These are phyloP conservation scores for Halictus ligatus DNA, from an alignment of 2,888 invertebrate species.

Conservation along the genomic window DNA sequence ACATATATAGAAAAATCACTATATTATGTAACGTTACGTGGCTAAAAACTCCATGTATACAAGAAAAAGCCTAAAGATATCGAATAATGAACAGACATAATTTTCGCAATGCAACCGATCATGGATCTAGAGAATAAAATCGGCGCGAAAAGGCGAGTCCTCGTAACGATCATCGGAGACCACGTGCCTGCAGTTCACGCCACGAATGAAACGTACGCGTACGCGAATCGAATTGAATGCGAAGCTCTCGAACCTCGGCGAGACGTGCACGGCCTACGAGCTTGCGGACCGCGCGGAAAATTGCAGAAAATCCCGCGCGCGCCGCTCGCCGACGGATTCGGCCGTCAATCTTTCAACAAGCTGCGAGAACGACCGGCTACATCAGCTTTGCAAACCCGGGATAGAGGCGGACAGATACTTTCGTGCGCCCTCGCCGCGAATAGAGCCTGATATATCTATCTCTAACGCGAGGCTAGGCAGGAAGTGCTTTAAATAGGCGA, in stretches of 20 bases:
- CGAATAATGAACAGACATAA: not conserved
- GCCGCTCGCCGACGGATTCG: constrained; percentile 80
- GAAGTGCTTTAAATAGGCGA: constrained; percentile 76
- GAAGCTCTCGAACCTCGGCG: constrained; percentile 72
- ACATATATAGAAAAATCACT: no score
- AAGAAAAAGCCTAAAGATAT: not conserved
- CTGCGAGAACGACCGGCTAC: constrained; percentile 71
- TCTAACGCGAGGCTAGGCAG: constrained; percentile 73
- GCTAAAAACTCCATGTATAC: not conserved
- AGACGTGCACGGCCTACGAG: constrained; percentile 78
- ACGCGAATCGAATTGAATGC: constrained; percentile 75
- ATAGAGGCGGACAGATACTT: constrained; percentile 46
- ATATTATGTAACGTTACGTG: no score
- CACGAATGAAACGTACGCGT: constrained; percentile 49
- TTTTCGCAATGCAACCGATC: not conserved
- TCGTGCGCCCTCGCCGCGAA: constrained; percentile 53
- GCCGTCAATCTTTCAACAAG: constrained; percentile 82
- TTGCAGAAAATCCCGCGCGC: constrained; percentile 76
- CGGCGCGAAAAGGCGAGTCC: not conserved
- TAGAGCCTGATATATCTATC: constrained; percentile 71
- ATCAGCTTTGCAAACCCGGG: constrained; percentile 44
- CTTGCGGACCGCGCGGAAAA: constrained; percentile 64
- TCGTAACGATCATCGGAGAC: not conserved
- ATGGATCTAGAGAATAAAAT: not conserved
- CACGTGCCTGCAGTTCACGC: constrained; percentile 30